phyloP scores from a whole-genome alignment of 53 echinoderm and acorn worm genomes.

The Astropecten irregularis region DNA sequence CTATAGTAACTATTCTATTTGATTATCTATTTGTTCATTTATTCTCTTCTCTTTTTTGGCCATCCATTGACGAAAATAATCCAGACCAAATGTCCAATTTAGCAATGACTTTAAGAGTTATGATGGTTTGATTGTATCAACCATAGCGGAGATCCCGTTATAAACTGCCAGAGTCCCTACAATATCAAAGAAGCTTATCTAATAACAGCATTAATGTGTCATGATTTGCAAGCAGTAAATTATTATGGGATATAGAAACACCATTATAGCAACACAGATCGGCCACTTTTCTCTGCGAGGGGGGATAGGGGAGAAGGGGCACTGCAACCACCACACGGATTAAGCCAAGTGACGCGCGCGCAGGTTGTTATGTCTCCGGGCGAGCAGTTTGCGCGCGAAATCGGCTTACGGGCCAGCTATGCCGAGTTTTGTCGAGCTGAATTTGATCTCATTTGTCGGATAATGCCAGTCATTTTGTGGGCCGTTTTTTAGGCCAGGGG shows the following conservation, averaged over 20 bases:
- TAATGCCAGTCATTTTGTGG: slow-evolving; percentile 48
- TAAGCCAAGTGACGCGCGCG: not conserved
- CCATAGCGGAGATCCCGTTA: slow-evolving; percentile 24
- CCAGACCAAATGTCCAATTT: too few species aligned
- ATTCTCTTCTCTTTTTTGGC: too few species aligned
- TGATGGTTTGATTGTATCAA: slow-evolving; percentile 3
- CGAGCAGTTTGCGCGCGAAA: slow-evolving; percentile 13
- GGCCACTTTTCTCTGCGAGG: not conserved
- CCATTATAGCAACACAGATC: not conserved
- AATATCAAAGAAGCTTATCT: slow-evolving; percentile 24
- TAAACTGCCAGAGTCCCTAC: slow-evolving; percentile 1
- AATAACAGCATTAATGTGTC: slow-evolving; percentile 54
- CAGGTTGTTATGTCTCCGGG: not conserved
- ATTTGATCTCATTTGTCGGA: slow-evolving; percentile 52
- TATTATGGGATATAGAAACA: not conserved
- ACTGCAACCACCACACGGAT: too few species aligned
- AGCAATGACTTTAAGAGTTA: too few species aligned
- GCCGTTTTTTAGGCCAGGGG: slow-evolving; percentile 17
- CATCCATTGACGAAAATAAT: too few species aligned
- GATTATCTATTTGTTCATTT: too few species aligned
- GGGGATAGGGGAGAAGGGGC: too few species aligned
- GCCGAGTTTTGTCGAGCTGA: slow-evolving; percentile 13
- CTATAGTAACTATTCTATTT: too few species aligned
- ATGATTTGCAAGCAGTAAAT: not conserved
- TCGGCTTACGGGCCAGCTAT: slow-evolving; percentile 9